Base-by-base conservation (phyloP, 2,888 invertebrate genomes). In the Euspilapteryx auroguttella region DNA sequence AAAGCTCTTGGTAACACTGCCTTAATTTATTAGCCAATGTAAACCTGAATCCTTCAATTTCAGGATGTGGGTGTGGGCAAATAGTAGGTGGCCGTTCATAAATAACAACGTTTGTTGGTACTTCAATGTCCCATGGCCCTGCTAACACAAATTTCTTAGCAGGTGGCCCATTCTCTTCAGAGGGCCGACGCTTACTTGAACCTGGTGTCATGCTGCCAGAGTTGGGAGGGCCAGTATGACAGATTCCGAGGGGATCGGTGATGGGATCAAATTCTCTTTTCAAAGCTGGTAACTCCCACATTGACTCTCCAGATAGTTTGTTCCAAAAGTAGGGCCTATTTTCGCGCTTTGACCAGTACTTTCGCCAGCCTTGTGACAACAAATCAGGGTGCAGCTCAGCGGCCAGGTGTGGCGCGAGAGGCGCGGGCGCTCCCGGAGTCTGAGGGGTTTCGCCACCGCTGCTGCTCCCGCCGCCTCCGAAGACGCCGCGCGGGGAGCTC, bases 251-350 rank as follows among this genome's bases (percentile, higher is more conserved):
- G 0, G 95, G 95, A 64, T 95, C 94, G 29, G 94, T 93, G 27
- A 94, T 82, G 1, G 92, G 92, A 75, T 96, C 95, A 64, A 90
- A 94, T 42, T 87, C 88, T 33, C 84, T 80, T 50, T 86, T 86
- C 7, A 84, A 64, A n/a, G 85, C 81, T 9, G 95, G 95, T 81
- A 94, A 84, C 58, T 97, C 96, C 97, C 97, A 97, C 42, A 95
- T 77, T n/a, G 95, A 95, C 68, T 96, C 94, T 29, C 94, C 94
- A 1, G 94, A 94, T 13, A 89, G 68, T 69, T 94, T 94, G 58
- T 97, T 97, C 91, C 95, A 97, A 68, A 90, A 97, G 59, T 97
- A 97, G 2, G 94, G 94, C 14, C 96, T 79, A 53, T 90, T 94
- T 62, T 97, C 96, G 30, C 96, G 78, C 52, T 94, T 92, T 12